Evolutionary conservation across 2,888 invertebrate genomes (phyloP), one percentile per base, ranked within the genome.

Genomic region (Euplagia quadripunctaria): DNA sequence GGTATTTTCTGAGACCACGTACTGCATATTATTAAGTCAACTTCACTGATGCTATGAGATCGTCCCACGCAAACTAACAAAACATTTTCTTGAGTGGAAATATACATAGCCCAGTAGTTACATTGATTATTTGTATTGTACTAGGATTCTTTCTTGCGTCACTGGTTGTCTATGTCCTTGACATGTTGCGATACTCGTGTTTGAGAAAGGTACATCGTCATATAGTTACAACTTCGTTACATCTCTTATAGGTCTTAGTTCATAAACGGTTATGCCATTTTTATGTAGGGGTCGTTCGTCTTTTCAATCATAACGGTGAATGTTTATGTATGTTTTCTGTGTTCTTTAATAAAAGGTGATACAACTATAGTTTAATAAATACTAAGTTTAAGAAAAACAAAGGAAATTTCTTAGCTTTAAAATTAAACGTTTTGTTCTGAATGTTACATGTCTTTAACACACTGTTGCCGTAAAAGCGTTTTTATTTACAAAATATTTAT

Each of bases 11-110:
- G 46, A 12, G 14, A 46, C 49, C 65, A 66, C 31, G 49, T 66
- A 66, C 41, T 31, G 42, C n/a, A 49, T 49, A 66, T 31, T 64
- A 49, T 43, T 64, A 64, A 51, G 51, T 52, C 52, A 17, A 6
- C 14, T 51, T 63, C 43, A 31, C 52, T 67, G 43, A 20, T 20
- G 42, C 42, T 43, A 46, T 16, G 17, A 58, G 58, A 51, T 46
- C 64, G 16, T 55, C 68, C 64, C 55, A 74, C 67, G 68, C 68
- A 64, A 64, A 43, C 46, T 55, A 55, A 68, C 14, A 46, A 12
- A 55, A 58, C 55, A 64, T 71, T 58, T 43, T 52, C 68, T 20
- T n/a, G 14, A 64, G 14, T 64, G n/a, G 46, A 66, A 68, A 70
- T 74, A 70, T 55, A 64, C 12, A 31, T 16, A 46, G 42, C 16